Evolutionary conservation across 2,797 vertebrate genomes (phyloP), one percentile per base, ranked within the genome.

Genomic region (Gorsachius magnificus): DNA sequence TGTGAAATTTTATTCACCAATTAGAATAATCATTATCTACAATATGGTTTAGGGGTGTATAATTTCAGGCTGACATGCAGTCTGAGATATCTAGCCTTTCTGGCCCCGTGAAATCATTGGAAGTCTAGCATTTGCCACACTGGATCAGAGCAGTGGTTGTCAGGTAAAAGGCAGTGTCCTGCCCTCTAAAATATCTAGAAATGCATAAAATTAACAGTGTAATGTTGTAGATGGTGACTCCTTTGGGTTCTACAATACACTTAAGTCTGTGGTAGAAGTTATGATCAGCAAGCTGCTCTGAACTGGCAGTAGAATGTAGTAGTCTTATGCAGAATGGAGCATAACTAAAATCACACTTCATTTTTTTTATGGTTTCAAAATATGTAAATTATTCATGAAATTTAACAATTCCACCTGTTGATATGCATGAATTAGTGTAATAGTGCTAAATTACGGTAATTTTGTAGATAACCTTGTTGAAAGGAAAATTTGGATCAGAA

Each of bases 261-360:
- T 51, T 61, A 0, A 1, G 3, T 45, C 64, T 75, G 2, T n/a
- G 46, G 10, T 7, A 19, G n/a, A 65, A 38, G 38, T 9, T 41
- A 3, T 19, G 15, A 29, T 38, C 22, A 64, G 31, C 56, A 74
- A 33, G 19, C 43, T 43, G 33, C 58, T 7, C 33, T 38, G 36
- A 74, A 29, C 25, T 50, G 46, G 48, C 43, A 45, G 54, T 6
- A 48, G 51, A 43, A 38, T 9, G 13, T 2, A 63, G 43, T 0
- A 48, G 22, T 68, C 57, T 58, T 16, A 9, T 24, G 58, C 29
- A 81, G 25, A 48, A 70, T 48, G 64, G 9, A 28, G 7, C 13
- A 28, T 43, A 21, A 54, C 10, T 31, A 43, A 90, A 72, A 43
- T n/a, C 28, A 43, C 31, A 7, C 21, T 50, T 56, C 2, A 4